Base-by-base conservation (phyloP, 1,140 invertebrate genomes). In the Neodiprion lecontei region DNA sequence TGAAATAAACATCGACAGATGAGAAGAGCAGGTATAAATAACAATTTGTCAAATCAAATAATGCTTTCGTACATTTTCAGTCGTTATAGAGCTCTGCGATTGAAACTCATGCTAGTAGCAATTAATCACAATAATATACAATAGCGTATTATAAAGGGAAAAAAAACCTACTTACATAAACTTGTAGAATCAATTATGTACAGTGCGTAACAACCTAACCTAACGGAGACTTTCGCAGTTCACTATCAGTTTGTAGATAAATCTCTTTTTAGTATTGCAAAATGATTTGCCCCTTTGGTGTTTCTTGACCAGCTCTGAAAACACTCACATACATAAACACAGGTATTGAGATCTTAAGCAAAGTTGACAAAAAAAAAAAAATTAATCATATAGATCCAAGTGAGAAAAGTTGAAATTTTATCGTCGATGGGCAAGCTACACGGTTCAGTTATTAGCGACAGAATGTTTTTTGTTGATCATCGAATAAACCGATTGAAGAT, bases 1-100 rank as follows among this genome's bases (percentile, higher is more conserved):
- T 40, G 28, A 40, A 40, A 40, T 40, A 40, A 40, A 40, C 28
- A 40, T 40, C 5, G 2, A 40, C 28, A 40, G 28, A 40, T 40
- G 28, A 40, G 5, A 5, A 40, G 4, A 40, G 28, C 28, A 40
- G 28, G 28, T 5, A 40, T 40, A 40, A 40, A 40, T 40, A 3
- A 40, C 28, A 40, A 40, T 40, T 40, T 40, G 28, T 40, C 28
- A 2, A 40, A 40, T 40, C 0, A 40, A 40, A 40, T 40, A 40
- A 40, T 40, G 28, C 2, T 40, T 2, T 40, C 28, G 76, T 65
- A 73, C 77, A 79, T 79, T 78, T 78, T 79, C 75, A 77, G 74
- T 75, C 69, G 48, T 74, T 79, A 77, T 75, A 75, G 74, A 74
- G 78, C 78, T 79, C 78, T 79, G 78, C 75, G 75, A 79, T 79